phyloP scores from a whole-genome alignment of 2,888 invertebrate genomes.

The Sphaerophoria rueppellii region DNA sequence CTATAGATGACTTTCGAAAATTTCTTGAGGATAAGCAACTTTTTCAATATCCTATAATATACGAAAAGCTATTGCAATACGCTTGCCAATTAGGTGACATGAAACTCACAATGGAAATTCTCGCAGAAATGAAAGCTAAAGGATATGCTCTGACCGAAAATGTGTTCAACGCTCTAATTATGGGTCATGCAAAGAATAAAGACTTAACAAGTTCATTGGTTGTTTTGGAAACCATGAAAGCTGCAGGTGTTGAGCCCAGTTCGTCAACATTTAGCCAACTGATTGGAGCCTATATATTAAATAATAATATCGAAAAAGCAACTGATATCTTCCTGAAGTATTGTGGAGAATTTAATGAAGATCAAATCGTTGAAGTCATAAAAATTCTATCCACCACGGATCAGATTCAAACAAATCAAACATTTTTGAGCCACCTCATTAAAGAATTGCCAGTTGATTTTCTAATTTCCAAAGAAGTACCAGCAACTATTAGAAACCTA shows the following conservation, averaged over 20 bases:
- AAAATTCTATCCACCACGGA: conserved; percentile 46
- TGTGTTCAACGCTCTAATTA: conserved; percentile 85
- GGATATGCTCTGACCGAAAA: conserved; percentile 84
- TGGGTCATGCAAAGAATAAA: conserved; percentile 83
- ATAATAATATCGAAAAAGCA: conserved; percentile 80
- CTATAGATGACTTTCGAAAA: conserved; percentile 76
- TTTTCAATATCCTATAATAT: conserved; percentile 83
- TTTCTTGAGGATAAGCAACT: conserved; percentile 77
- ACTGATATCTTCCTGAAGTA: conserved; percentile 75
- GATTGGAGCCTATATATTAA: conserved; percentile 83
- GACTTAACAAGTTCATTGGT: conserved; percentile 82
- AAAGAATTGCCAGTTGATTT: conserved; percentile 77
- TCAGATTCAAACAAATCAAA: conserved; percentile 44
- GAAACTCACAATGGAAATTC: conserved; percentile 84
- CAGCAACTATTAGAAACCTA: conserved; percentile 78
- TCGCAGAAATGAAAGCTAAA: conserved; percentile 85
- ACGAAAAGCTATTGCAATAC: conserved; percentile 84
- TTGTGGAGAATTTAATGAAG: conserved; percentile 74
- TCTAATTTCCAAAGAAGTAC: conserved; percentile 76
- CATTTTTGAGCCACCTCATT: conserved; percentile 76
- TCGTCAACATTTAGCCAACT: conserved; percentile 83
- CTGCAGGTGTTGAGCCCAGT: conserved; percentile 83
- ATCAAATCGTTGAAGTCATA: conserved; percentile 77
- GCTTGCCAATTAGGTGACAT: conserved; percentile 85
- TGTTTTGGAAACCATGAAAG: conserved; percentile 84